Evolutionary conservation across 2,797 vertebrate genomes (phyloP).

Genomic region (Spatula versicolor): DNA sequence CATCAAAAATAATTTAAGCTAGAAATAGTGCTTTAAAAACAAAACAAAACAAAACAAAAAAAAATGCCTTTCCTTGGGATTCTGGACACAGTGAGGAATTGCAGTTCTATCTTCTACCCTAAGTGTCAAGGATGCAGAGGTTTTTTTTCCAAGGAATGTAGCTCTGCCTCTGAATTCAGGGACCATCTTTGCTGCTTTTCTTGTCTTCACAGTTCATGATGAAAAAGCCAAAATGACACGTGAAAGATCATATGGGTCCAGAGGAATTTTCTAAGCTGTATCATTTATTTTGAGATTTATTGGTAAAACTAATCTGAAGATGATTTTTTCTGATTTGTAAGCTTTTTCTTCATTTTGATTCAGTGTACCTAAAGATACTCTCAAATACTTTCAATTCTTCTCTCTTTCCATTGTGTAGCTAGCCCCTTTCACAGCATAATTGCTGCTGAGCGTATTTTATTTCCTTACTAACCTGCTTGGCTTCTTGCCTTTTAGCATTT

Average conservation of each 20-base stretch:
- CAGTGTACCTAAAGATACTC: neutral
- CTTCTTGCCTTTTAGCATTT: slow-evolving; percentile 16
- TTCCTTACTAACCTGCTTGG: slow-evolving; percentile 30
- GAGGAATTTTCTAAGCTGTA: neutral
- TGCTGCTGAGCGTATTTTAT: neutral
- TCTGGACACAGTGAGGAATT: neutral
- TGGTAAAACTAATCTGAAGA: neutral
- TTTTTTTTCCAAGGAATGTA: neutral
- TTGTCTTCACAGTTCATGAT: neutral
- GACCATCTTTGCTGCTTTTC: neutral
- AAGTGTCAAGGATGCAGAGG: neutral
- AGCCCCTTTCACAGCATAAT: neutral
- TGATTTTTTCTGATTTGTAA: neutral
- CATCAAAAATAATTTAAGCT: neutral
- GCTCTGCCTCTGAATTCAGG: neutral
- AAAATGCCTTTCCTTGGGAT: neutral
- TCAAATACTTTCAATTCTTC: neutral
- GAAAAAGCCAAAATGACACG: neutral
- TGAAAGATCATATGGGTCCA: neutral
- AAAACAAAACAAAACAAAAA: neutral
- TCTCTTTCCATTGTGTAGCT: neutral
- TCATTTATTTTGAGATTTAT: neutral
- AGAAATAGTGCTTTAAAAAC: neutral
- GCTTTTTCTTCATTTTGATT: neutral
- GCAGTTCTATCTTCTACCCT: neutral